Percentiles rank a stretch among this genome's conserved stretches.
phyloP scores from a whole-genome alignment of 2,888 invertebrate species.

The Gisinianus flammeolus region DNA sequence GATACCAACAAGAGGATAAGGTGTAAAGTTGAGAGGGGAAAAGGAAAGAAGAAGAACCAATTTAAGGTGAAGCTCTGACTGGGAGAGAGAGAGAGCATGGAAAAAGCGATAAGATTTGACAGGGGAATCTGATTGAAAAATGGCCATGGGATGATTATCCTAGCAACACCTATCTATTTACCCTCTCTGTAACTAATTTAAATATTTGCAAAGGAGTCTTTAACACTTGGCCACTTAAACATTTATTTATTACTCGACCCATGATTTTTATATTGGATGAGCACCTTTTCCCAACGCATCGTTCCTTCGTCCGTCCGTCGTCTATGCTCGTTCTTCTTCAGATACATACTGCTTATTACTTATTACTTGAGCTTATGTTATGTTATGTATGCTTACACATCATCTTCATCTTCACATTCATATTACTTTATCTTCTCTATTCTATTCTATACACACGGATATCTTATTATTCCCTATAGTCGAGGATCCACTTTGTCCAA shows the following conservation, averaged over 20 bases:
- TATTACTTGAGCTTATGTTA: no score
- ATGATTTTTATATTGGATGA: background rate
- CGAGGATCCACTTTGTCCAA: no score
- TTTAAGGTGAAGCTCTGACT: constrained; percentile 4
- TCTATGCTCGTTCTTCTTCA: background rate
- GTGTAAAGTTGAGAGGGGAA: background rate
- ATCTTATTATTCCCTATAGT: no score
- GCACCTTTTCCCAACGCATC: background rate
- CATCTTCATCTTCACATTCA: background rate
- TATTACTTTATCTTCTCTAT: no score
- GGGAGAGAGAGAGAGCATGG: background rate
- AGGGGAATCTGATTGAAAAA: constrained; percentile 50
- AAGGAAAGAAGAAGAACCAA: constrained; percentile 18
- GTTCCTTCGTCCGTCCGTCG: background rate
- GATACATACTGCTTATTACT: background rate
- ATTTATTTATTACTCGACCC: constrained; percentile 22
- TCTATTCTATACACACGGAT: no score
- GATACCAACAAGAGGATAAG: background rate
- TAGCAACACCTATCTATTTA: constrained; percentile 32
- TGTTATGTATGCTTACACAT: background rate
- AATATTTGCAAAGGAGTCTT: constrained; percentile 39
- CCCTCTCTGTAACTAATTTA: constrained; percentile 31
- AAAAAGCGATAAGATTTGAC: constrained; percentile 49
- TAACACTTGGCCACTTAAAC: constrained; percentile 29
- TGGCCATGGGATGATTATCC: constrained; percentile 40